Base-by-base conservation (phyloP, 2,113 vertebrate species). In the Stegostoma tigrinum region DNA sequence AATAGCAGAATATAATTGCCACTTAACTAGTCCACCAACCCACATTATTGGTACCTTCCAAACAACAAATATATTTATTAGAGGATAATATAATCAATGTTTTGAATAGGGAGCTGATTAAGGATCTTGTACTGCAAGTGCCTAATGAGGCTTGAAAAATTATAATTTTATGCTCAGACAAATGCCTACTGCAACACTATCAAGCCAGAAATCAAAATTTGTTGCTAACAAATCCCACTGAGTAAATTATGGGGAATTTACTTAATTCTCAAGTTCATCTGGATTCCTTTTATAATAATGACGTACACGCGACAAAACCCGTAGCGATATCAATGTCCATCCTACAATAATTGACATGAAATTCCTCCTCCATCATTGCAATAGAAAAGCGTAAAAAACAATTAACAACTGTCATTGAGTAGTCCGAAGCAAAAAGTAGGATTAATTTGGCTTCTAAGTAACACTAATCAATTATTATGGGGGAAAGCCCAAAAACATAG, bases 121-220 rank as follows among this genome's bases (percentile, higher is more conserved):
- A 66, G 61, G 34, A 15, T 93, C 64, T 21, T 93, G 89, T 19
- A 66, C 38, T 93, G 61, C 15, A 93, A 67, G 89, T 66, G 55
- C 17, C 5, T 66, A 93, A 93, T 93, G 61, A 93, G 89, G n/a
- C 61, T 66, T 61, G 55, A 91, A 67, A n/a, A 93, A 93, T 67
- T 93, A 66, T 93, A 93, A 93, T 93, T 93, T 66, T n/a, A 93
- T 66, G 61, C 61, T 93, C 34, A 93, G 34, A n/a, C n/a, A 93
- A 93, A 66, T n/a, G 66, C 38, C 61, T 61, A 93, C 34, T 66
- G 61, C 89, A 66, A 23, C 61, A 61, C 38, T 93, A 93, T 93
- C 23, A 66, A 93, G 61, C 34, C n/a, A 66, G n/a, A 66, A 93
- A 93, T 93, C 89, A 93, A 91, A 93, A 93, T 38, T 64, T 38